Percentiles rank a stretch among this genome's conserved stretches.
These are phyloP conservation scores for Spinibarbus caldwelli DNA, from an alignment of 2,797 vertebrate genomes.

Conservation along the genomic window DNA sequence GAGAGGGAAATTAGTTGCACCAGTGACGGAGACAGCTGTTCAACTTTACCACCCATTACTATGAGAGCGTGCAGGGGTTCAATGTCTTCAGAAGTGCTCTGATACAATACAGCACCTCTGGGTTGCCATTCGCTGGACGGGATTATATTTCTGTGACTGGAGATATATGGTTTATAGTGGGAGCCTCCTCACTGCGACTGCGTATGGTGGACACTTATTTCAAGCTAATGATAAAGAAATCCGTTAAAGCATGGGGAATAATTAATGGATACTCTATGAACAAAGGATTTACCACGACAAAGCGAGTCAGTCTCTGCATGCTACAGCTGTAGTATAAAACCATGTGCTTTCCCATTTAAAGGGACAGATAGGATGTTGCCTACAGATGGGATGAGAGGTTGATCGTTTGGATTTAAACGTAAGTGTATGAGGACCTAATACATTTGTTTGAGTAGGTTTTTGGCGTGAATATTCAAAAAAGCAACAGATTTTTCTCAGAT, in stretches of 20 bases:
- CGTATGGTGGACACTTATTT: background rate
- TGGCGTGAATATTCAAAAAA: background rate
- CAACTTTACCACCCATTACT: conserved; percentile 36
- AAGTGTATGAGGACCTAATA: conserved; percentile 63
- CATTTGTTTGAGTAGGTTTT: too few relatives aligned
- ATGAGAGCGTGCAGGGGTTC: conserved; percentile 21
- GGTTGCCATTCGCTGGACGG: background rate
- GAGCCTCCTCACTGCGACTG: background rate
- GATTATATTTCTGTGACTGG: conserved; percentile 18
- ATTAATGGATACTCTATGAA: conserved; percentile 65
- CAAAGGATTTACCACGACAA: conserved; percentile 64
- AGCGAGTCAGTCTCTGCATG: conserved; percentile 51
- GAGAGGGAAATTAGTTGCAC: conserved; percentile 57
- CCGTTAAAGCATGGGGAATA: conserved; percentile 49
- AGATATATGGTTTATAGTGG: background rate
- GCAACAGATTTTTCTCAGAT: background rate
- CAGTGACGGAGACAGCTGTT: conserved; percentile 67
- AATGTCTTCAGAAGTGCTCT: background rate
- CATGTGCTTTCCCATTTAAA: conserved; percentile 70
- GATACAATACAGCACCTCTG: conserved; percentile 1
- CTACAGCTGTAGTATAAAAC: conserved; percentile 49
- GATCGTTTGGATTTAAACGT: conserved; percentile 68
- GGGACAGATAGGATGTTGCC: conserved; percentile 63
- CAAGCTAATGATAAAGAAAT: background rate
- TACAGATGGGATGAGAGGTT: conserved; percentile 39